Conservation (phyloP, 2,797 vertebrate species). For the Pyrocephalus nanus region DNA sequence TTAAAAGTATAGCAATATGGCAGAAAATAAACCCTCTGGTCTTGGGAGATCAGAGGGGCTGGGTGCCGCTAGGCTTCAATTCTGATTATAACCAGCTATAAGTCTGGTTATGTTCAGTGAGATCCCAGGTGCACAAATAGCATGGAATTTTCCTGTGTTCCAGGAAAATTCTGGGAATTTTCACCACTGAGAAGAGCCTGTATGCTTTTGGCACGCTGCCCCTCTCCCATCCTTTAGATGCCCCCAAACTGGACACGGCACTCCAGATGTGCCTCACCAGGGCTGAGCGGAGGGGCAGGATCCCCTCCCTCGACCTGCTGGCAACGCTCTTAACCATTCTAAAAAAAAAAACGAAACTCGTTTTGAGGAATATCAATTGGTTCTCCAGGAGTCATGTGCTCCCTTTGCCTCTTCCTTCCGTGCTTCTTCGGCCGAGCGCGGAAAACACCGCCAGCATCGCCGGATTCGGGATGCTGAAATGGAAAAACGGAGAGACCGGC, state of each 20-base stretch:
- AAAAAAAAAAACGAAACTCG: not conserved
- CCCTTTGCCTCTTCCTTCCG: not conserved
- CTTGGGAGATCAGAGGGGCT: not conserved
- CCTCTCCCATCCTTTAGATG: too few relatives aligned
- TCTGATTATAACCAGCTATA: not conserved
- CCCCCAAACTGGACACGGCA: not conserved
- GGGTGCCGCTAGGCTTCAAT: not conserved
- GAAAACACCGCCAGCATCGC: not conserved
- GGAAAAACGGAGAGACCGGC: not conserved
- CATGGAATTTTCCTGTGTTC: not conserved
- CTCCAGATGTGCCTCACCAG: not conserved
- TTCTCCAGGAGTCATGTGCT: not conserved
- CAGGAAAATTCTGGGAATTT: too few relatives aligned
- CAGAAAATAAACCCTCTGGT: not conserved
- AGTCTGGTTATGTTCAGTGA: not conserved
- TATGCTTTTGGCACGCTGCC: too few relatives aligned
- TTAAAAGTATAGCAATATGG: not conserved
- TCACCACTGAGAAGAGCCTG: not conserved
- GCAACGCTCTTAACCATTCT: too few relatives aligned
- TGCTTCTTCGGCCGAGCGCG: too few relatives aligned
- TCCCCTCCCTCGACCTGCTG: not conserved
- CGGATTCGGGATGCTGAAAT: not conserved
- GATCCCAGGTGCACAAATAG: not conserved
- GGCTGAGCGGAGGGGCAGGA: not conserved
- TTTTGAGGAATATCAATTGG: not conserved